These are phyloP conservation scores for Xestia rhomboidea DNA, from an alignment of 2,888 invertebrate genomes.

Conservation along the genomic window DNA sequence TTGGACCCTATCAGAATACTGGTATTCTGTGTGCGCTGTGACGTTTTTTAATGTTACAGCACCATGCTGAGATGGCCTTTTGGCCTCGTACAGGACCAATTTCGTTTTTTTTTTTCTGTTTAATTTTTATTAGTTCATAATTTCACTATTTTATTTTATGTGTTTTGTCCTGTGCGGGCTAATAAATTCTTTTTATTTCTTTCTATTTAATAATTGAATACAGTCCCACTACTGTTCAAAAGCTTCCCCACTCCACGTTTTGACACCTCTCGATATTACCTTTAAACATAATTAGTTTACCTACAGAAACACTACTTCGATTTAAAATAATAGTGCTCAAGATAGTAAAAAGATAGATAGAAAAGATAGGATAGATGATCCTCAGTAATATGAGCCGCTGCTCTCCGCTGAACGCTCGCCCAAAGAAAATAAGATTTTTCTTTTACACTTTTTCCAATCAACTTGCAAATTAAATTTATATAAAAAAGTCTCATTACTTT, in stretches of 20 bases:
- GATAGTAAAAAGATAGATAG: constrained; percentile 50
- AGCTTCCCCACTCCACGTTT: background rate
- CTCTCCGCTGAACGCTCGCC: constrained; percentile 20
- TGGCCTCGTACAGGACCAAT: too few species aligned
- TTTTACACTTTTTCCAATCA: constrained; percentile 51
- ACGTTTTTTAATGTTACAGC: too few species aligned
- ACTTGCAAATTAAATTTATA: constrained; percentile 52
- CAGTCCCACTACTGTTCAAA: background rate
- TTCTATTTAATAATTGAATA: too few species aligned
- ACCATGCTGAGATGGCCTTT: too few species aligned
- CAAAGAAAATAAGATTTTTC: constrained; percentile 43
- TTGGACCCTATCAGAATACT: too few species aligned
- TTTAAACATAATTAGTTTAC: constrained; percentile 28
- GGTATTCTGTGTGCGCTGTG: too few species aligned
- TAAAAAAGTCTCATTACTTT: constrained; percentile 48
- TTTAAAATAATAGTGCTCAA: constrained; percentile 37
- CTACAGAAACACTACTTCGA: constrained; percentile 12
- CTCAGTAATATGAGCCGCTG: constrained; percentile 40
- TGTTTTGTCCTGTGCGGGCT: too few species aligned
- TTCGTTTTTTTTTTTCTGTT: too few species aligned
- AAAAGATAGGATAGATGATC: constrained; percentile 50
- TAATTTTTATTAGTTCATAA: too few species aligned
- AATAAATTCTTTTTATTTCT: too few species aligned
- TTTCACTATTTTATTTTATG: too few species aligned
- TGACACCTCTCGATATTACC: background rate